phyloP scores from a whole-genome alignment of 2,888 invertebrate species.

The Coelopa pilipes region DNA sequence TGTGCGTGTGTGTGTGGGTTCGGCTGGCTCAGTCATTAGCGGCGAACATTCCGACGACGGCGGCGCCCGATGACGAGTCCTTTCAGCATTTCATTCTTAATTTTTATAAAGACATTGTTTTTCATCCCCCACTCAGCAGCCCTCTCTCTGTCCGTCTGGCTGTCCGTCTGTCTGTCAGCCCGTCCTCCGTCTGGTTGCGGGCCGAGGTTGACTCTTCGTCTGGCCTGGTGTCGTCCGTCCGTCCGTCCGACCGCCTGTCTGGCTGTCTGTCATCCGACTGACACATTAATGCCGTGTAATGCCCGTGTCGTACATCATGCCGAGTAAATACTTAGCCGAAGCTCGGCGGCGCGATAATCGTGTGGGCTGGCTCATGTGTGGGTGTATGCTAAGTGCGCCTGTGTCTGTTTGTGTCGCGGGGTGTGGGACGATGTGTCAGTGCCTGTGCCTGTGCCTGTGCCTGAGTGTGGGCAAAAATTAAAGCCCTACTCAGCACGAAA shows the following conservation, averaged over 20 bases:
- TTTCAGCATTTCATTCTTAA: too few species aligned
- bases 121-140: too few species aligned
- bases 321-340: slow-evolving; percentile 8
- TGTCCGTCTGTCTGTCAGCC: too few species aligned
- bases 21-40: too few species aligned
- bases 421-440: neutral
- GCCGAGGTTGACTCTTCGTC: too few species aligned
- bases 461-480: slow-evolving; percentile 35
- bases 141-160: too few species aligned
- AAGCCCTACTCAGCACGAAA: slow-evolving; percentile 43
- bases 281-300: slow-evolving; percentile 25
- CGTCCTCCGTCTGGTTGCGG: too few species aligned
- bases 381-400: slow-evolving; percentile 3
- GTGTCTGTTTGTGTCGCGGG: slow-evolving; percentile 7
- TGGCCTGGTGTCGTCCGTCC: neutral
- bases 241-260: slow-evolving; percentile 2
- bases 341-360: neutral
- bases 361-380: neutral
- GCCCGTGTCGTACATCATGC: slow-evolving; percentile 23
- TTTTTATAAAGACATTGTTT: too few species aligned
- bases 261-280: slow-evolving; percentile 16
- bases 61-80: too few species aligned
- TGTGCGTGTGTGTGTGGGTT: too few species aligned
- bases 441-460: slow-evolving; percentile 19
- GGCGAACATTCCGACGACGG: too few species aligned